Evolutionary conservation across 2,113 vertebrate species (phyloP).

Genomic region (Cynopterus brachyotis): DNA sequence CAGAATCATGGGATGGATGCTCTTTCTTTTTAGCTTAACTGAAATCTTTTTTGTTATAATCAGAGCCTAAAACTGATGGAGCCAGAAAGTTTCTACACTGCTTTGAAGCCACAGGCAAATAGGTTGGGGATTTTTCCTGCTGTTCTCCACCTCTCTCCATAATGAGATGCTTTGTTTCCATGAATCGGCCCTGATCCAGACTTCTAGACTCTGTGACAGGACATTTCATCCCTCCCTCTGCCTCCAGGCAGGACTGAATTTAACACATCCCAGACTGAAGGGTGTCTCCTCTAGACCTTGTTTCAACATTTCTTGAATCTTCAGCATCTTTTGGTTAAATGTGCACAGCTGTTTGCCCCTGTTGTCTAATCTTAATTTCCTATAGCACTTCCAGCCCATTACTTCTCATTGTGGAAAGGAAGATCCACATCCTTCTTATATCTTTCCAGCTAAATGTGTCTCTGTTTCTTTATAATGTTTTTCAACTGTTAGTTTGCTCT

Average conservation of each 20-base stretch:
- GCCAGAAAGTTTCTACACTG: constrained; percentile 20
- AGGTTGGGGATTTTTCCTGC: constrained; percentile 61
- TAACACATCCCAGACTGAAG: constrained; percentile 65
- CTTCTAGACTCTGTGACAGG: constrained; percentile 74
- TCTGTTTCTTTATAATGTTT: not conserved
- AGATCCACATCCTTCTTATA: not conserved
- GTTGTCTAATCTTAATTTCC: not conserved
- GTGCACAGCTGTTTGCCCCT: not conserved
- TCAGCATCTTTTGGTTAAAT: not conserved
- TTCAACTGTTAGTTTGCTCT: not conserved
- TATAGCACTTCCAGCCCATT: not conserved
- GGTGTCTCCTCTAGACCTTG: constrained; percentile 51
- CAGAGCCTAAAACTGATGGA: constrained; percentile 59
- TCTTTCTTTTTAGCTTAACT: constrained; percentile 10
- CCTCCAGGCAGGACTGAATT: constrained; percentile 72
- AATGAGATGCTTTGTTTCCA: constrained; percentile 78
- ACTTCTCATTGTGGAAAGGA: not conserved
- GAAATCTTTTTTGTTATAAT: constrained; percentile 46
- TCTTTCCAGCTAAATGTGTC: not conserved
- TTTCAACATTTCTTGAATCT: constrained; percentile 55
- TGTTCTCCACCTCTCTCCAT: constrained; percentile 73
- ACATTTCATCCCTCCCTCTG: constrained; percentile 71
- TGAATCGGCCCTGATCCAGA: constrained; percentile 69
- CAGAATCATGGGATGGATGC: not conserved
- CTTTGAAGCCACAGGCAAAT: constrained; percentile 58